These are phyloP conservation scores for Aptenodytes patagonicus DNA, from an alignment of 2,113 vertebrate species.

Conservation along the genomic window DNA sequence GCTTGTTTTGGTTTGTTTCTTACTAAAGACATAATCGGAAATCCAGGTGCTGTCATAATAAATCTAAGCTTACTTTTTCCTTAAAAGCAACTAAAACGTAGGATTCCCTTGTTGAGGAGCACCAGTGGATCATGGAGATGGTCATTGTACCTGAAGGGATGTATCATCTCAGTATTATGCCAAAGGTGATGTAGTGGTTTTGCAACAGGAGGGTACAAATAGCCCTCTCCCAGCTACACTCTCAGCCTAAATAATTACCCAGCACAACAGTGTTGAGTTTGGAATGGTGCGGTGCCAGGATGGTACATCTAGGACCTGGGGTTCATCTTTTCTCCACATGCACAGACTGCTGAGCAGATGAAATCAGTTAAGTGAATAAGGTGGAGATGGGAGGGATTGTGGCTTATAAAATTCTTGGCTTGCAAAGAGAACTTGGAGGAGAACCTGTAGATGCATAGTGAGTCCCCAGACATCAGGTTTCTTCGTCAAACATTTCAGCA, in stretches of 20 bases:
- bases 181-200: neutral
- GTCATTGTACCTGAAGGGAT: neutral
- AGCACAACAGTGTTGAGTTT: neutral
- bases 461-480: neutral
- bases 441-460: fast-evolving
- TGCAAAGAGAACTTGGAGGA: neutral
- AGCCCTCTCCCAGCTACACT: neutral
- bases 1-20: neutral
- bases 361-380: too few relatives aligned
- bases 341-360: neutral
- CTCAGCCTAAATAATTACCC: neutral
- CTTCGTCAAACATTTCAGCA: neutral
- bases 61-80: neutral
- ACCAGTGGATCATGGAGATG: neutral
- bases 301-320: neutral
- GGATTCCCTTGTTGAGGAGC: neutral
- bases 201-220: neutral
- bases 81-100: neutral
- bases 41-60: fast-evolving
- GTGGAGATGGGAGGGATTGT: neutral
- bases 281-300: neutral
- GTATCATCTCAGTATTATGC: neutral
- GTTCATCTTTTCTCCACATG: neutral
- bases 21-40: fast-evolving
- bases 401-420: neutral